phyloP scores from a whole-genome alignment of 2,888 invertebrate genomes.

The Amphipoea oculea region DNA sequence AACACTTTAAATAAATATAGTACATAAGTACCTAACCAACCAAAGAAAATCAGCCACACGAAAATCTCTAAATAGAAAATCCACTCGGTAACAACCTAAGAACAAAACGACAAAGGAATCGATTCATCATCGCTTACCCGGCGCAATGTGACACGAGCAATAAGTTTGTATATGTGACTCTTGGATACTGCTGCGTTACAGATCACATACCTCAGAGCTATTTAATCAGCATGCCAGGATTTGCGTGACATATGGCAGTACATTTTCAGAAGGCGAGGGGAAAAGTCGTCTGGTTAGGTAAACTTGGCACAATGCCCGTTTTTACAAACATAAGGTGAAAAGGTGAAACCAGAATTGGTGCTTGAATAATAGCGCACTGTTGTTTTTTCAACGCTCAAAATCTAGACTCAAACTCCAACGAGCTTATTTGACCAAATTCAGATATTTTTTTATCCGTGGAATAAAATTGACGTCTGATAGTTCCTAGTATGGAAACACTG shows the following conservation, averaged over 20 bases:
- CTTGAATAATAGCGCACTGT: background rate
- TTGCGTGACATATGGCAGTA: background rate
- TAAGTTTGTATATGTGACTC: slow-evolving; percentile 44
- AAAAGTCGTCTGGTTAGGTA: background rate
- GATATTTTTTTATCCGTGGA: too few species aligned
- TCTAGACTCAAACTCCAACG: background rate
- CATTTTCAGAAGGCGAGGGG: background rate
- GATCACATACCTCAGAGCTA: slow-evolving; percentile 49
- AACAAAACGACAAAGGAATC: slow-evolving; percentile 34
- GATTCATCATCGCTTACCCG: slow-evolving; percentile 48
- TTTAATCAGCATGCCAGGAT: slow-evolving; percentile 31
- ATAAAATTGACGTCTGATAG: too few species aligned
- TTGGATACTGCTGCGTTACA: slow-evolving; percentile 22
- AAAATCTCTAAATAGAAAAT: slow-evolving; percentile 26
- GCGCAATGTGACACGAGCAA: slow-evolving; percentile 27
- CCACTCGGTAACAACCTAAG: background rate
- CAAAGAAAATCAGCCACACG: slow-evolving; percentile 7
- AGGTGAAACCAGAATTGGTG: background rate
- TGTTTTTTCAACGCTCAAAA: background rate
- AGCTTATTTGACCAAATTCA: background rate
- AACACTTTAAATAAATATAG: too few species aligned
- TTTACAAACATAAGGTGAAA: background rate
- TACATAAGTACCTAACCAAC: too few species aligned
- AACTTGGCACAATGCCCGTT: background rate
- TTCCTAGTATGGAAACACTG: too few species aligned